Conservation (phyloP, 2,797 vertebrate genomes). For the Vipera ursinii region DNA sequence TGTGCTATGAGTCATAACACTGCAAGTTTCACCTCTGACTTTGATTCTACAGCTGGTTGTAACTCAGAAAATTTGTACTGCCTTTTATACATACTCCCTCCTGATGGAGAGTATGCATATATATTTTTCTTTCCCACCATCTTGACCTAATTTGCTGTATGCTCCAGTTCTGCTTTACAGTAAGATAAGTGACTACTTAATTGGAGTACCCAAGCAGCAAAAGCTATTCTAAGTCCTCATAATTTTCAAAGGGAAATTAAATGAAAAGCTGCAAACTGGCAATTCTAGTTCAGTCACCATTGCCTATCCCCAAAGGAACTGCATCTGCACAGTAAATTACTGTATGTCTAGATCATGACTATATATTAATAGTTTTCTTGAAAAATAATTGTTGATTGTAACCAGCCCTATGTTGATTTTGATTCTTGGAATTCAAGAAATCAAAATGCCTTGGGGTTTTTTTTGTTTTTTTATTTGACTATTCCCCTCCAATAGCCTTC, state of each 20-base stretch:
- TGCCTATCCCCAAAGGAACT: not conserved
- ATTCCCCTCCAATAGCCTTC: not conserved
- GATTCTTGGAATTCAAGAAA: not conserved
- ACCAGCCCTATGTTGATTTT: not conserved
- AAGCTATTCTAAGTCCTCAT: not conserved
- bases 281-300: not conserved
- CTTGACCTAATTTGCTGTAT: not conserved
- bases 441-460: not conserved
- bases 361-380: not conserved
- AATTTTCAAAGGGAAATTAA: not conserved
- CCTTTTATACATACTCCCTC: not conserved
- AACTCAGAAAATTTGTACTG: not conserved
- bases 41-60: not conserved
- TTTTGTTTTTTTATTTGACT: not conserved
- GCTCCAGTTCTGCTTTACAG: not conserved
- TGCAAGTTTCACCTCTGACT: not conserved
- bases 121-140: not conserved
- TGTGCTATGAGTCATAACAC: not conserved
- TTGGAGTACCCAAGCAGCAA: not conserved
- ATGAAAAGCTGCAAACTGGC: not conserved
- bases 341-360: not conserved
- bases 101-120: not conserved
- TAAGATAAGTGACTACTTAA: not conserved
- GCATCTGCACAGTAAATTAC: not conserved
- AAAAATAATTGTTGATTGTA: not conserved